Evolutionary conservation across 1,140 invertebrate genomes (phyloP), one percentile per base, ranked within the genome.

Genomic region (Nautilus pompilius): DNA sequence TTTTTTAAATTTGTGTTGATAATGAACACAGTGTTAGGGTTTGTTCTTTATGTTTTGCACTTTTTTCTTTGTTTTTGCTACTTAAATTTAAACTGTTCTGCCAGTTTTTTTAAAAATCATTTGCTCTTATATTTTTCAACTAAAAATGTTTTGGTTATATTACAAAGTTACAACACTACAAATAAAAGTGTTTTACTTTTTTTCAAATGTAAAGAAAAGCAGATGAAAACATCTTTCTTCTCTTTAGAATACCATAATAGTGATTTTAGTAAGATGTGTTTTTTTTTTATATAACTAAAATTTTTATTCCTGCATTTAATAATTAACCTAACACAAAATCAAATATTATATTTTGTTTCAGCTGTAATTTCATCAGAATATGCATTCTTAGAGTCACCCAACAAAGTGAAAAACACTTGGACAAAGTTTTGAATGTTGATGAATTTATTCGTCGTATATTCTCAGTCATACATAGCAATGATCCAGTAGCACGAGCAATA

Each of bases 401-500:
- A 72, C 93, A 97, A 76, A 96, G 93, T 80, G 92, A 96, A 77
- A 95, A 95, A 77, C 95, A 98, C 84, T 84, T 98, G 36, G 94
- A 98, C 76, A 99, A 98, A 85, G 96, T 98, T 66, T 84, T 96
- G 6, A 98, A 95, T 82, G 91, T 98, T 8, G 95, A 98, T 77
- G 95, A 98, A 82, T 97, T 98, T 85, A 88, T 98, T 2, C 86
- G 91, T 59, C 85, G 94, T 71, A 90, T 98, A n/a, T 96, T 92
- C 76, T 91, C 91, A 79, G 96, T 99, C 1, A 92, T 95, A 75
- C 93, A 98, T 80, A 95, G 94, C 4, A 99, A 99, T 84, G 95
- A 99, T 85, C 94, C 95, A 0, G 77, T 98, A 33, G 95, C 95
- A 0, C 86, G 95, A 75, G 93, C 94, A 1, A 83, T 98, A 0